Evolutionary conservation across 2,113 vertebrate species (phyloP).

Genomic region (Kryptolebias marmoratus): DNA sequence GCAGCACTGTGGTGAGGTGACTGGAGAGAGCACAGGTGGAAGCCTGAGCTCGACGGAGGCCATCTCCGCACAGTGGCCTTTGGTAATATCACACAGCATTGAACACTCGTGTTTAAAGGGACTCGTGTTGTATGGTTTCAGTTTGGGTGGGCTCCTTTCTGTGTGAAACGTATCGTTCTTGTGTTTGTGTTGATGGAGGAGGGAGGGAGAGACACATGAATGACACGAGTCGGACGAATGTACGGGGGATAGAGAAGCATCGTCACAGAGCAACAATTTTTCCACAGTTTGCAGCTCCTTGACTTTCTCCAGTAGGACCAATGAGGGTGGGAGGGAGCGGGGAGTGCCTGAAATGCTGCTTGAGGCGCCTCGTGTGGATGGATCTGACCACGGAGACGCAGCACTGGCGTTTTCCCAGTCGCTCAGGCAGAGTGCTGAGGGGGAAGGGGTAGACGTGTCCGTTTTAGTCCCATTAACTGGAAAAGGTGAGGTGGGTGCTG

Average conservation of each 20-base stretch:
- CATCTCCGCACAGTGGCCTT: background rate
- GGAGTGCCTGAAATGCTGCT: constrained; percentile 10
- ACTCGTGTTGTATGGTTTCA: constrained; percentile 2
- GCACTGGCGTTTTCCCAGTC: constrained; percentile 22
- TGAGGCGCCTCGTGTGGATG: background rate
- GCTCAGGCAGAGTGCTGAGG: constrained; percentile 21
- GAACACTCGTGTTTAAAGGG: background rate
- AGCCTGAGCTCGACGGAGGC: background rate
- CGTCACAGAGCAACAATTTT: constrained; percentile 5
- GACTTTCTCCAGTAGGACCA: background rate
- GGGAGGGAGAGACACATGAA: constrained; percentile 21
- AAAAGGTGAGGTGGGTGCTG: background rate
- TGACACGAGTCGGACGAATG: constrained; percentile 1
- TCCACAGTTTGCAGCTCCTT: background rate
- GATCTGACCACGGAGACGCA: constrained; percentile 25
- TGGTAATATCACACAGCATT: background rate
- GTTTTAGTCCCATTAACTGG: background rate
- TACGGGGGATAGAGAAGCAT: constrained; percentile 1
- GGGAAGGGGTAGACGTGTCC: constrained; percentile 12
- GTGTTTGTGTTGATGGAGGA: constrained; percentile 14
- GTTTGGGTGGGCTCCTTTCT: background rate
- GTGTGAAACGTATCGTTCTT: background rate
- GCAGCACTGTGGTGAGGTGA: constrained; percentile 29
- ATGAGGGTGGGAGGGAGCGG: background rate
- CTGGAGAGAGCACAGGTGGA: constrained; percentile 55